Percentiles rank a stretch among this genome's conserved stretches.
These are phyloP conservation scores for Zaprionus obscuricornis DNA, from an alignment of 2,888 invertebrate genomes.

Conservation along the genomic window DNA sequence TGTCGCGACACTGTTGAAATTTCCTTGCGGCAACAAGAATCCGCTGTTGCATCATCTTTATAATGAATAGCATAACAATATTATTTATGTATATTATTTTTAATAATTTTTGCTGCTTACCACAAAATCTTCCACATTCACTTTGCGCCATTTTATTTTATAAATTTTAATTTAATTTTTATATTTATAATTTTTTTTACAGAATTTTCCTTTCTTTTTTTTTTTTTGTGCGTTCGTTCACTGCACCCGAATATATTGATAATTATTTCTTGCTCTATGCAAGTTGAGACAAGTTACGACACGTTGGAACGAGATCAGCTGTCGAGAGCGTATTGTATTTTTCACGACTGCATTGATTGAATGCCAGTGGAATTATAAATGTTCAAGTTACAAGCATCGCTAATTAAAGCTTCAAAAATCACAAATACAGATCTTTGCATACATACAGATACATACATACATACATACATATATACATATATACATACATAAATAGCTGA, in stretches of 20 bases:
- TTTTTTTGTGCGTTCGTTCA: constrained; percentile 18
- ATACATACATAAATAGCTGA: constrained; percentile 22
- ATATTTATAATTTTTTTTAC: background rate
- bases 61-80: constrained; percentile 1
- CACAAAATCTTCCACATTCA: constrained; percentile 48
- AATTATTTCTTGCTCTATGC: constrained; percentile 5
- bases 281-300: constrained; percentile 61
- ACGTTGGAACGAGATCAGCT: constrained; percentile 45
- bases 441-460: constrained; percentile 5
- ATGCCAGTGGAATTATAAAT: constrained; percentile 66
- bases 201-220: too few species aligned
- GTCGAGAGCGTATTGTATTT: constrained; percentile 12
- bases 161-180: constrained; percentile 15
- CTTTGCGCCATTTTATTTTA: constrained; percentile 55
- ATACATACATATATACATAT: background rate
- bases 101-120: constrained; percentile 37
- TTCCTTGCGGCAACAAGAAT: constrained; percentile 24
- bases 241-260: constrained; percentile 27
- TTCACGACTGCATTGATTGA: constrained; percentile 72
- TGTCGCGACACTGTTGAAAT: background rate
- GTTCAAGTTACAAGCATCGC: constrained; percentile 61
- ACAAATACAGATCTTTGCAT: constrained; percentile 30
- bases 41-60: constrained; percentile 13
- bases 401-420: constrained; percentile 64
- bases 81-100: background rate